Conservation (phyloP, 1,140 invertebrate species). For the Cherax destructor region DNA sequence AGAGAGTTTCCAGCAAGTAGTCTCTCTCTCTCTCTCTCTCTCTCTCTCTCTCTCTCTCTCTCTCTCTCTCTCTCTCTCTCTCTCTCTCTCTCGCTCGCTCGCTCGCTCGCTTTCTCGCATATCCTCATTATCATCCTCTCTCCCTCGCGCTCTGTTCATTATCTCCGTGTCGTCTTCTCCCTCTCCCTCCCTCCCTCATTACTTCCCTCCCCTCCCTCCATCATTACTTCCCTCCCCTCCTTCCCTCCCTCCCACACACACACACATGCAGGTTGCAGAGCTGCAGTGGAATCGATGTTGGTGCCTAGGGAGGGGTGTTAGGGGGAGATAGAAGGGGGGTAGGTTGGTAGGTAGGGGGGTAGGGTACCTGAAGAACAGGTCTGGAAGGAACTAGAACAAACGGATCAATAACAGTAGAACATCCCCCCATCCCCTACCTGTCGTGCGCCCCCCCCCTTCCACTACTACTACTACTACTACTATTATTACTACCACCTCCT, state of each 20-base stretch:
- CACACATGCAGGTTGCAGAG: not conserved
- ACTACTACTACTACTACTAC: too few relatives aligned
- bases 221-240: not conserved
- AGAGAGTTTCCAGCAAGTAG: too few relatives aligned
- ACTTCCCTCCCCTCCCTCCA: not conserved
- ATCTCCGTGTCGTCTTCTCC: not conserved
- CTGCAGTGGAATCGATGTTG: slow-evolving; percentile 10
- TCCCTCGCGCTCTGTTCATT: not conserved
- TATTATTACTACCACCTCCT: not conserved
- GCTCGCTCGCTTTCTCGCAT: not conserved
- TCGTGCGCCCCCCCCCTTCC: not conserved
- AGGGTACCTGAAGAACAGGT: not conserved
- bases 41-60: not conserved
- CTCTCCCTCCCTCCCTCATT: not conserved
- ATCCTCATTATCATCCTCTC: not conserved
- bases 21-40: not conserved
- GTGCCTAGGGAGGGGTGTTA: not conserved
- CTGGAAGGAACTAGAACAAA: slow-evolving; percentile 12
- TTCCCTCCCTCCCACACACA: not conserved
- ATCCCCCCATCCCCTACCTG: not conserved
- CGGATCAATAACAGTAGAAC: slow-evolving; percentile 9
- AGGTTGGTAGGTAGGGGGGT: not conserved
- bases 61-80: not conserved
- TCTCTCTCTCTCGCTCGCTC: not conserved
- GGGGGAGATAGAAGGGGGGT: too few relatives aligned